phyloP scores from a whole-genome alignment of 2,797 vertebrate genomes.

The Eospalax fontanierii region DNA sequence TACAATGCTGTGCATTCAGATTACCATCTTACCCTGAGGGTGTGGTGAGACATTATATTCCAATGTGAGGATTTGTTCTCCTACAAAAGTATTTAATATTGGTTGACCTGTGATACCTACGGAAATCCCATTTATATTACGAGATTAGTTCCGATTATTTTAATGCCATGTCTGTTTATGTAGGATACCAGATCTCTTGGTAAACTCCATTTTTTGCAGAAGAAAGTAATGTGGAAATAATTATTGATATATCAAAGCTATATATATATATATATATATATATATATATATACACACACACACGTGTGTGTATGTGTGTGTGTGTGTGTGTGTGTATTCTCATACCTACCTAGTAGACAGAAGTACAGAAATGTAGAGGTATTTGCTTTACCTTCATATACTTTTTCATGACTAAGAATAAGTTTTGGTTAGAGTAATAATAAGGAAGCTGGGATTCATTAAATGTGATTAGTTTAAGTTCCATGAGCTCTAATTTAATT shows the following conservation, averaged over 20 bases:
- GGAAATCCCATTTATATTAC: background rate
- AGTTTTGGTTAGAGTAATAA: background rate
- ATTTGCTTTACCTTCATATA: background rate
- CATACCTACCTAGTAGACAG: background rate
- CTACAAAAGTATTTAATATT: background rate
- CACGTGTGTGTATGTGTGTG: no score
- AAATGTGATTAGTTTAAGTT: slow-evolving; percentile 31
- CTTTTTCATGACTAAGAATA: background rate
- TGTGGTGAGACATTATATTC: background rate
- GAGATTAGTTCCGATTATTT: background rate
- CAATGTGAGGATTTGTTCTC: background rate
- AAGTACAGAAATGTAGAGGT: background rate
- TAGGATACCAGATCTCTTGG: background rate
- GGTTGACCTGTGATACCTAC: background rate
- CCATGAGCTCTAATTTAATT: slow-evolving; percentile 4
- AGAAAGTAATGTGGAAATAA: slow-evolving; percentile 7
- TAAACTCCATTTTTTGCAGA: slow-evolving; percentile 15
- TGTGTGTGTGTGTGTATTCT: no score
- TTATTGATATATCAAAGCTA: background rate
- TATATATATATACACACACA: no score
- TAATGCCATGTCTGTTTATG: background rate
- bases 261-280: no score
- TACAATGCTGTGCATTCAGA: background rate
- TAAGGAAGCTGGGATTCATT: background rate
- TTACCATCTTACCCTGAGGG: no score